Evolutionary conservation across 1,140 invertebrate species (phyloP), one percentile per base, ranked within the genome.

Genomic region (Trinorchestia longiramus): DNA sequence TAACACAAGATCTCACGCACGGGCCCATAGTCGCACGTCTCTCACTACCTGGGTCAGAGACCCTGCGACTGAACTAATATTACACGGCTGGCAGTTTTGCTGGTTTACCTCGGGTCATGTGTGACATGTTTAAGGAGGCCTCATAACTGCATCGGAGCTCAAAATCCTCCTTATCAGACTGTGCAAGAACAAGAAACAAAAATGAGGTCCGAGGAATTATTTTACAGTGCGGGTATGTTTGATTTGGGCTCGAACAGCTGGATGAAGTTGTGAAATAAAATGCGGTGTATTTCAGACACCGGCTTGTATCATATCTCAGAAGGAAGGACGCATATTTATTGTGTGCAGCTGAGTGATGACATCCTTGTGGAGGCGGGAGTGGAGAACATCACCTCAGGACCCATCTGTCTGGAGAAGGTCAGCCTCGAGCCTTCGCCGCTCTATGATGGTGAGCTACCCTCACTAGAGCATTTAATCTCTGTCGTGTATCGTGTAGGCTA

Each of bases 401-500:
- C 99, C 43, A 99, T 99, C 97, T 99, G 98, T 97, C 98, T 99
- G 97, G 99, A 99, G 97, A 99, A 98, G 98, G 99, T 99, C 11
- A 98, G 98, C 62, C 97, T 99, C 94, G 99, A 99, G 97, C 98
- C 99, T 44, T 99, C 99, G 1, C 98, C 98, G 96, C 98, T 98
- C 97, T 99, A 99, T 97, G 98, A 98, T 97, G 98, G 98, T 98
- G 62, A 77, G 62, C 15, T 28, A 36, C 1, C 62, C 62, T 77
- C 62, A 77, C 62, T 11, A 77, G 1, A 11, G 3, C 62, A 28
- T 36, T 77, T 77, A 36, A 1, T 28, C 62, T 77, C 28, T 53
- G 11, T 77, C 28, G 28, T 36, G 62, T 53, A 53, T 8, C 19
- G 47, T 53, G 47, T 53, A 53, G 19, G 6, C 47, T 53, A 8